Evolutionary conservation across 2,797 vertebrate genomes (phyloP), one percentile per base, ranked within the genome.

Genomic region (Enteromius afrohamiltoni): DNA sequence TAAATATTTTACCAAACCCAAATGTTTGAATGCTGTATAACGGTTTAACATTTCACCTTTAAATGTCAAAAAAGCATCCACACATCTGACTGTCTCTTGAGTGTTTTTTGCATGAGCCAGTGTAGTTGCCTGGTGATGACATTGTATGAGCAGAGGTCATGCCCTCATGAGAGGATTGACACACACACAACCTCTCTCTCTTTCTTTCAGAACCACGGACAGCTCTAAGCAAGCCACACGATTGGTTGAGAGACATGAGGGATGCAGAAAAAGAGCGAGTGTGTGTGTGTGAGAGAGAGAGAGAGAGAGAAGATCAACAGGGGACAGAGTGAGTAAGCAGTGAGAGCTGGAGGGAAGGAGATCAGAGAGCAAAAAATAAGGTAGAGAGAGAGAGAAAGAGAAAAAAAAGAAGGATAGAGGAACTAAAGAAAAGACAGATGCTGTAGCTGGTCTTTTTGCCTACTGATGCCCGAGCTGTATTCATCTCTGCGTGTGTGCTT

Each of bases 101-200:
- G n/a, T 51, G 73, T 79, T 70, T 40, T 83, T 69, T 71, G 17
- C 58, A 82, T 37, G 19, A 58, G 58, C 76, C 58, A 40, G 79
- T 74, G 65, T 47, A 65, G 71, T 75, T 87, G 67, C 31, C 40
- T 83, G 60, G 69, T 40, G 64, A 82, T 92, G 88, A 89, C 64
- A 51, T 68, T 55, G 17, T 80, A 49, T 40, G 21, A 60, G 84
- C 85, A 55, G 62, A 87, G 86, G 83, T 86, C 87, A 85, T 78
- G 68, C 77, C 85, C 83, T 81, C 45, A 71, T 29, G 78, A 82
- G 37, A 80, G 77, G 47, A 68, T 14, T 34, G 23, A 65, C 77
- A 83, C 34, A 65, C 70, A 73, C 45, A 77, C 31, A 77, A 49
- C 21, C 19, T 53, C 40, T 37, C 37, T 37, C 37, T 37, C 64